Evolutionary conservation across 2,797 vertebrate species (phyloP).

Genomic region (Pterois miles): DNA sequence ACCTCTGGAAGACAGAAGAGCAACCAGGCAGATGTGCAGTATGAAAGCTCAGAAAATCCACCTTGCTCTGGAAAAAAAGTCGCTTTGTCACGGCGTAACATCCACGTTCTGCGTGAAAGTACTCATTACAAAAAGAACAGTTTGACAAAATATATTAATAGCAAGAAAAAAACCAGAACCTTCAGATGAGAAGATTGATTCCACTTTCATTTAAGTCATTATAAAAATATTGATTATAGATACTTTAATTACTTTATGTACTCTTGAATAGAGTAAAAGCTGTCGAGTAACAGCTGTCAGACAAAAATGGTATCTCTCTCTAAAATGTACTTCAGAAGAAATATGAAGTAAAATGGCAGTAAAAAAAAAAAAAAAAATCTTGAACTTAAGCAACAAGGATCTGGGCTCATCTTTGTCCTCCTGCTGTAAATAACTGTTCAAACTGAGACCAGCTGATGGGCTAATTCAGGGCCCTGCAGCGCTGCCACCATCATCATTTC

Average conservation of each 20-base stretch:
- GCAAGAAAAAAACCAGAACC: too few relatives aligned
- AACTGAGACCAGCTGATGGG: conserved; percentile 49
- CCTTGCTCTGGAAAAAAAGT: too few relatives aligned
- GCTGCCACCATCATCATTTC: conserved; percentile 46
- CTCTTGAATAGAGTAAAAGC: background rate
- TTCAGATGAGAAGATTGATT: too few relatives aligned
- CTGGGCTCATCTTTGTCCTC: conserved; percentile 19
- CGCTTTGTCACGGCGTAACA: too few relatives aligned
- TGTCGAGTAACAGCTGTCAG: background rate
- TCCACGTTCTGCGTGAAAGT: too few relatives aligned
- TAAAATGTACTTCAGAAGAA: background rate
- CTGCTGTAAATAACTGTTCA: conserved; percentile 40
- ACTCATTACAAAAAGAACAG: too few relatives aligned
- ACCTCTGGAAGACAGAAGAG: too few relatives aligned
- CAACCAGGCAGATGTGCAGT: too few relatives aligned
- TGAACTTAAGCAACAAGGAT: background rate
- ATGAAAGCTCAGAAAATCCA: too few relatives aligned
- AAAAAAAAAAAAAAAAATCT: background rate
- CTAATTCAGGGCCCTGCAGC: conserved; percentile 42
- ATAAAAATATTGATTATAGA: background rate
- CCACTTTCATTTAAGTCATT: background rate
- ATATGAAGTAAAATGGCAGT: background rate
- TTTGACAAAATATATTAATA: too few relatives aligned
- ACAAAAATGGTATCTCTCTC: fast-evolving
- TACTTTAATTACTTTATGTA: background rate